Evolutionary conservation across 2,113 vertebrate genomes (phyloP).

Genomic region (Dermatemys mawii): DNA sequence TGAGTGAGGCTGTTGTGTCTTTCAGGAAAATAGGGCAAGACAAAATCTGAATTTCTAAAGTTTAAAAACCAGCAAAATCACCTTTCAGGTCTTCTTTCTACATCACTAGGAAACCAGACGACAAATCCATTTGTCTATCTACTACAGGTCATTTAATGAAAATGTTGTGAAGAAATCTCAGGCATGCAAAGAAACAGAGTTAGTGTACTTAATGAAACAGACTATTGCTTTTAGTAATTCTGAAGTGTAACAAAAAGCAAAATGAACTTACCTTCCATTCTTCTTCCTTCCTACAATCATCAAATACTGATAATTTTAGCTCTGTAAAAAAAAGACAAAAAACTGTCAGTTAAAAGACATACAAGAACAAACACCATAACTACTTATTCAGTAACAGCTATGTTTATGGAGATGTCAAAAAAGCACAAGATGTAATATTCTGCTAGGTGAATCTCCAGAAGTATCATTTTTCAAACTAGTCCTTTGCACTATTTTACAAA

Average conservation of each 20-base stretch:
- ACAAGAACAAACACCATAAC: neutral
- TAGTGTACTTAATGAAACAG: accelerated
- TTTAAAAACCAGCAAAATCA: neutral
- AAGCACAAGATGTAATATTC: neutral
- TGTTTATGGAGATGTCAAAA: neutral
- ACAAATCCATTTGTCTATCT: neutral
- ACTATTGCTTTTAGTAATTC: neutral
- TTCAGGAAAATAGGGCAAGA: neutral
- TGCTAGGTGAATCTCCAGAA: neutral
- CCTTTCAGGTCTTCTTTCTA: neutral
- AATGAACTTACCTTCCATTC: conserved; percentile 83
- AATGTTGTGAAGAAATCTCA: neutral
- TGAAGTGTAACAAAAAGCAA: neutral
- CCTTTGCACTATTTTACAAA: neutral
- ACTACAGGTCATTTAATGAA: neutral
- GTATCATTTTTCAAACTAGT: neutral
- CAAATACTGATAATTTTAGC: conserved; percentile 79
- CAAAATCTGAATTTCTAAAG: neutral
- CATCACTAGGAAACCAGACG: neutral
- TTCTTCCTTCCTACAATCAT: conserved; percentile 81
- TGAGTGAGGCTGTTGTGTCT: too few species aligned
- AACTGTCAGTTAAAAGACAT: conserved; percentile 2
- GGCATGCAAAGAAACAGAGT: neutral
- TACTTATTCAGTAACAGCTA: neutral
- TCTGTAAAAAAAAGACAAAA: conserved; percentile 70